Percentiles rank a stretch among this genome's conserved stretches.
Conservation (phyloP, 2,888 invertebrate genomes). For the Syrphus vitripennis region DNA sequence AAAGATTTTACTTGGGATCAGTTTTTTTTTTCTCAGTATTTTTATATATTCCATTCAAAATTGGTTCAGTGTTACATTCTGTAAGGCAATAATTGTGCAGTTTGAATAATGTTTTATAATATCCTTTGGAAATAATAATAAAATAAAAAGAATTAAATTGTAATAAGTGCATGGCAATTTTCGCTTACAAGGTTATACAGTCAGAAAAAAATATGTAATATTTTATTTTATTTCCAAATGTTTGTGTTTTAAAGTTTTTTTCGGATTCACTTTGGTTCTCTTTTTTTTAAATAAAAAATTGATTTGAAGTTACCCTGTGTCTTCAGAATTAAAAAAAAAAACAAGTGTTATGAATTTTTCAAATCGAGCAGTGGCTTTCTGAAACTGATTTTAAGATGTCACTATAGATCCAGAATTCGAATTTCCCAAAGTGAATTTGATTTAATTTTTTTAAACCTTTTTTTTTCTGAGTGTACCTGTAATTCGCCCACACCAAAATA, state of each 20-base stretch:
- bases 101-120: slow-evolving; percentile 40
- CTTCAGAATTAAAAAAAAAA: no score
- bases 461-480: not conserved
- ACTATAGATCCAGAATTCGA: no score
- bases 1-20: slow-evolving; percentile 33
- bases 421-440: no score
- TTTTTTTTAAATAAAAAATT: no score
- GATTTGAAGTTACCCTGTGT: no score
- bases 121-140: slow-evolving; percentile 15
- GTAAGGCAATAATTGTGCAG: slow-evolving; percentile 63
- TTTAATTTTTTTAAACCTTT: no score
- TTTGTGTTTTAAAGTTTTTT: no score
- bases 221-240: no score
- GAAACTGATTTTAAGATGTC: no score
- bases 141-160: not conserved
- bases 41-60: slow-evolving; percentile 37
- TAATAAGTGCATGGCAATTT: slow-evolving; percentile 26
- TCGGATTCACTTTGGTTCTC: no score
- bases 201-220: slow-evolving; percentile 1
- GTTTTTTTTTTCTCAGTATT: slow-evolving; percentile 34
- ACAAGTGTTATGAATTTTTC: no score
- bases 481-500: not conserved
- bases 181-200: not conserved
- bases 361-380: no score
- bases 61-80: slow-evolving; percentile 64